Conservation (phyloP, 2,113 vertebrate species). For the Dasyprocta punctata region DNA sequence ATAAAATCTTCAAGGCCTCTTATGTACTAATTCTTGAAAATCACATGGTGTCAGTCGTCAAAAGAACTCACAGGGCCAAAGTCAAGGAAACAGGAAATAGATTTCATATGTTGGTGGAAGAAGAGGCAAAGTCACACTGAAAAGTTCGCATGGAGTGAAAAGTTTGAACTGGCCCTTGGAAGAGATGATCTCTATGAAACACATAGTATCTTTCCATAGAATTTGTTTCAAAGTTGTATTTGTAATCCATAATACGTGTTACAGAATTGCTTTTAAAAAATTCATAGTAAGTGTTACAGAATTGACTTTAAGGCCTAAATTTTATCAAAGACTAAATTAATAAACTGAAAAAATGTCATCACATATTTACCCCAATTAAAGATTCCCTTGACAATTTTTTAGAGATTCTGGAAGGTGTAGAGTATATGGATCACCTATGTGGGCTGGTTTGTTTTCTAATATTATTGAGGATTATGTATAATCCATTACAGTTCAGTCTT, state of each 20-base stretch:
- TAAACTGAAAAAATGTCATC: neutral
- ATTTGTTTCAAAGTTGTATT: slow-evolving; percentile 51
- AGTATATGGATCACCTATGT: neutral
- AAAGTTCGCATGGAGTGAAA: neutral
- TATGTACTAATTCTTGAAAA: neutral
- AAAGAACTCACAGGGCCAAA: slow-evolving; percentile 35
- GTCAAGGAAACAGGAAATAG: neutral
- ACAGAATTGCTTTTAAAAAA: neutral
- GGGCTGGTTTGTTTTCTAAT: slow-evolving; percentile 1
- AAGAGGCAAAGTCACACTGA: neutral
- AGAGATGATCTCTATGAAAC: neutral
- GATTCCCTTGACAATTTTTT: neutral
- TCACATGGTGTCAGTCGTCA: neutral
- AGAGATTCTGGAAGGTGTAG: neutral
- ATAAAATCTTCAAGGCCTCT: neutral
- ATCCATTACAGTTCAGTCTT: neutral
- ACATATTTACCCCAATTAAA: neutral
- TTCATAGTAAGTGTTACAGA: neutral
- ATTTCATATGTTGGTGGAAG: neutral
- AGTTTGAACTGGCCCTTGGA: neutral
- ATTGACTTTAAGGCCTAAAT: slow-evolving; percentile 13
- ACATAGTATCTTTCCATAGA: neutral
- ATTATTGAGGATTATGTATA: slow-evolving; percentile 14
- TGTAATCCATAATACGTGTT: neutral
- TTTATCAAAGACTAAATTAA: slow-evolving; percentile 16